Evolutionary conservation across 1,140 invertebrate genomes (phyloP), one percentile per base, ranked within the genome.

Genomic region (Zaprionus gabonicus): DNA sequence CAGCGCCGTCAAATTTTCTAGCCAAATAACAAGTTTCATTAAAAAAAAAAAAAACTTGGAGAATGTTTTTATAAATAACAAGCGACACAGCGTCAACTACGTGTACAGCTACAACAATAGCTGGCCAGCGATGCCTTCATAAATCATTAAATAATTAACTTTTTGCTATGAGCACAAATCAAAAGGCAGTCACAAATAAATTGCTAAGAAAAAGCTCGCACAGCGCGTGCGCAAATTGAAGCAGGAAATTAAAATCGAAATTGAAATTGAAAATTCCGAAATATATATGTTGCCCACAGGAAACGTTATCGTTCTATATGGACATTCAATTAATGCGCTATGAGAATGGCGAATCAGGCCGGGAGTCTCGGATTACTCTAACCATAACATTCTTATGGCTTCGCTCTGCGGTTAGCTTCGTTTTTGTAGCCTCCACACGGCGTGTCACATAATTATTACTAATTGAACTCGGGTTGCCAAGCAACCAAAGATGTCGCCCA

Each of bases 61-160:
- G 68, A 88, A 87, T 88, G 78, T 80, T 88, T 87, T 88, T 88
- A 87, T 88, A 87, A 88, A 85, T 65, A 77, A 66, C 73, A 82
- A 71, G 57, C 62, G 60, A 71, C 71, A 59, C 57, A 70, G 81
- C 63, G 13, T n/a, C 38, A 41, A 64, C 72, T 68, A 59, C 20
- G 20, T 20, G 20, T 20, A 20, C 57, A 70, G 81, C 63, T 15
- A 41, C 38, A 41, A 64, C 72, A 66, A 65, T 71, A 63, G 41
- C 64, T 36, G 25, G 6, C 9, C 67, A 25, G 53, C 49, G 68
- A 56, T 64, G 80, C 75, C 80, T 78, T 88, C 84, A 88, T 88
- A 90, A 88, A 88, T 88, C 84, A 90, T 88, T 90, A 90, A 88
- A 88, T 88, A 88, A 88, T 88, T 88, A 88, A 81, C 78, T 88